Evolutionary conservation across 37 sponge, comb jelly and placozoan species (phyloP), one percentile per base, ranked within the genome.

Genomic region (Petrosia ficiformis): DNA sequence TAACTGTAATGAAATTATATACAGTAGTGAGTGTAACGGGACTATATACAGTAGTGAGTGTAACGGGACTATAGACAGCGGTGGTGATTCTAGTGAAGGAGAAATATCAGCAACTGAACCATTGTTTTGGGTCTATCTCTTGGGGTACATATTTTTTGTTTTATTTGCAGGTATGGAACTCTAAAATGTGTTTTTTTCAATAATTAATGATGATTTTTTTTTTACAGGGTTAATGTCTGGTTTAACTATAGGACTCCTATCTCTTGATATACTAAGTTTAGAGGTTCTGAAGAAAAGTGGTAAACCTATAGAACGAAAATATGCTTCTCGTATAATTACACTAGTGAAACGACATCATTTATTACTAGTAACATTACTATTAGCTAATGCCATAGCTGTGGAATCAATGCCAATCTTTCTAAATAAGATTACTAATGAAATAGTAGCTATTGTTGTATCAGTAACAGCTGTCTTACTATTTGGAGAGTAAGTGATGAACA

Each of bases 241-340:
- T 1, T 82, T 93, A 21, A 93, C 93, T 30, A 93, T 93, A 82
- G 93, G 93, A 19, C 93, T 93, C 2, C 83, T 93, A 26, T 93
- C 93, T 71, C 80, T 89, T 63, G 93, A 93, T 72, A 81, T 72
- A 10, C 57, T 84, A 30, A 86, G 79, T 44, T 54, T 93, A 30
- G 74, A 85, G 71, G 90, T 93, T 22, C 75, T 93, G 21, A 65
- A 63, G 43, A 77, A 75, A 72, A 82, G 90, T 14, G 90, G 93
- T 3, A 76, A 84, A 54, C 78, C 89, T 0, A 65, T 57, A 25
- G 69, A 89, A 64, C 48, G 84, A 79, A 84, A 81, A n/a, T 93
- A 85, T 63, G 81, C 93, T 37, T 58, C 40, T 6, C 66, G 86
- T 2, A 93, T 93, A 36, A 56, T 93, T 40, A 28, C 22, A 28